Evolutionary conservation across 1,140 invertebrate genomes (phyloP), one percentile per base, ranked within the genome.

Genomic region (Artemia franciscana): DNA sequence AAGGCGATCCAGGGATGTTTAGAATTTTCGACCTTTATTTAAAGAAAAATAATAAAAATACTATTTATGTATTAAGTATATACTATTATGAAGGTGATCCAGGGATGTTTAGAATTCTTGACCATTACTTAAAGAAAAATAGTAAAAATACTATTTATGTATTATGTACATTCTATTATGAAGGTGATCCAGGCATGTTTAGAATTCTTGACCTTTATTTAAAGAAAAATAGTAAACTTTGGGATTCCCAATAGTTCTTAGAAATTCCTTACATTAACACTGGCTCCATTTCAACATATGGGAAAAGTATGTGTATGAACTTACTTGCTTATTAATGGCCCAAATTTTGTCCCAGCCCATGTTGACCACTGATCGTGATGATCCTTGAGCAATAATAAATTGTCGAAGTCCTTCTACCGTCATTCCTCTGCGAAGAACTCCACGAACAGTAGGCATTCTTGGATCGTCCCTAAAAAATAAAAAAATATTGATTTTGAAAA

Each of bases 271-370:
- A n/a, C n/a, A n/a, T n/a, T n/a, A n/a, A n/a, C n/a, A n/a, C n/a
- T n/a, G n/a, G n/a, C n/a, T n/a, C n/a, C n/a, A n/a, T n/a, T n/a
- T n/a, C n/a, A n/a, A n/a, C n/a, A n/a, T n/a, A n/a, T n/a, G n/a
- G n/a, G n/a, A 57, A 62, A 25, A 5, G 23, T 62, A 24, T 39
- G n/a, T 30, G n/a, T n/a, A n/a, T n/a, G n/a, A 24, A 25, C n/a
- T 66, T 67, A 87, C 85, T 80, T 98, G 98, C 73, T 96, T 97
- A 72, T 99, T 99, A 68, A 98, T 91, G 7, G 94, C 82, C 96
- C 96, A 99, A 66, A 99, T 96, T 76, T 99, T 99, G 72, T 99
- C 95, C 96, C 96, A 99, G 71, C 97, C 93, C 96, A 99, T 99
- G 70, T 92, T 91, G 2, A 96, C 92, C 3, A 98, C 91, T 7